These are phyloP conservation scores for Hydropsyche betteni DNA, from an alignment of 2,888 invertebrate species.

Conservation along the genomic window DNA sequence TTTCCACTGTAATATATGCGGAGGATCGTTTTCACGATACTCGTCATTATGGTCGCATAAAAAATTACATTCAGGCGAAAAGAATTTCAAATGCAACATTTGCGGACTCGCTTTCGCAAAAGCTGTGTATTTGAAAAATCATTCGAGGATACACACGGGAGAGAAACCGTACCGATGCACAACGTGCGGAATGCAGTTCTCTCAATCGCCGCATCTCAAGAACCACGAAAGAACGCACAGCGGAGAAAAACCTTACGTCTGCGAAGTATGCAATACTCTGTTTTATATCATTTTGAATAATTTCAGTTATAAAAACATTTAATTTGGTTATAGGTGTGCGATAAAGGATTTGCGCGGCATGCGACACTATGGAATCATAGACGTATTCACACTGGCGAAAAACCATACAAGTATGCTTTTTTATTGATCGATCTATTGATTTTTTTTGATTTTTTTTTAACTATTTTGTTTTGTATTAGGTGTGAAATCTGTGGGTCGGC, in stretches of 20 bases:
- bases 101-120: slow-evolving; percentile 90
- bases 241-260: slow-evolving; percentile 87
- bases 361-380: slow-evolving; percentile 90
- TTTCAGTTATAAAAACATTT: neutral
- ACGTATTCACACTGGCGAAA: slow-evolving; percentile 87
- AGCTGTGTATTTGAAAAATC: slow-evolving; percentile 90
- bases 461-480: slow-evolving; percentile 59
- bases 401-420: slow-evolving; percentile 75
- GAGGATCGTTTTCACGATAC: slow-evolving; percentile 83
- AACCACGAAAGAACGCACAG: slow-evolving; percentile 90
- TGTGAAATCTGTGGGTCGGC: slow-evolving; percentile 90
- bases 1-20: slow-evolving; percentile 88
- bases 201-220: slow-evolving; percentile 87
- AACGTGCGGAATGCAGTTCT: slow-evolving; percentile 91
- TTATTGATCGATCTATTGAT: neutral
- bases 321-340: slow-evolving; percentile 69
- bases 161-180: slow-evolving; percentile 76
- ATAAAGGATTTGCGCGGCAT: slow-evolving; percentile 88
- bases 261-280: slow-evolving; percentile 66
- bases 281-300: neutral
- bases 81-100: slow-evolving; percentile 88
- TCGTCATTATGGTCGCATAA: slow-evolving; percentile 91
- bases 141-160: slow-evolving; percentile 87
- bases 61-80: slow-evolving; percentile 82
- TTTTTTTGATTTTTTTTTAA: neutral